Conservation (phyloP, 2,888 invertebrate species). For the Leptarthrus brevirostris region DNA sequence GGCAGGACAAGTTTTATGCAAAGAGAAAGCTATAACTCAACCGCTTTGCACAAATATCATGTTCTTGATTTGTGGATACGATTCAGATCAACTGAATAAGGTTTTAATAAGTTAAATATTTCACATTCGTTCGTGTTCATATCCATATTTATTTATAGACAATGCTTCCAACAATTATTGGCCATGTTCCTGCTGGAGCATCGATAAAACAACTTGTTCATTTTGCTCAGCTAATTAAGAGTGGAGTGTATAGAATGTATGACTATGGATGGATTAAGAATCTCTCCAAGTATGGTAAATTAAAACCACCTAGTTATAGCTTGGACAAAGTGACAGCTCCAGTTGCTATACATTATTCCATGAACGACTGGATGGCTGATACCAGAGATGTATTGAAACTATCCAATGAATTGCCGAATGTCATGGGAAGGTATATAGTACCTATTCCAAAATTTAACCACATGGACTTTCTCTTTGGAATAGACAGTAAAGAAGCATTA, state of each 20-base stretch:
- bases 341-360: conserved; percentile 67
- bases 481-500: not conserved
- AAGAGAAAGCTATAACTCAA: conserved; percentile 68
- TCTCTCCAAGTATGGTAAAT: conserved; percentile 65
- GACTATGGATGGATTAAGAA: conserved; percentile 68
- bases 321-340: conserved; percentile 65
- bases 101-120: conserved; percentile 65
- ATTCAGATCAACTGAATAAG: conserved; percentile 71
- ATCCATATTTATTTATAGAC: conserved; percentile 59
- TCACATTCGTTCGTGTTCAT: not conserved
- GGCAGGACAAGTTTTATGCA: conserved; percentile 68
- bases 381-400: conserved; percentile 66
- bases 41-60: conserved; percentile 72
- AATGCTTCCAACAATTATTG: conserved; percentile 71
- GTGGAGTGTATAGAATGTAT: conserved; percentile 63
- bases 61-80: conserved; percentile 73
- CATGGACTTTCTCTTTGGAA: conserved; percentile 67
- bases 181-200: conserved; percentile 71
- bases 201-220: conserved; percentile 69
- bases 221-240: conserved; percentile 66
- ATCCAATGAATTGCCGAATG: conserved; percentile 65
- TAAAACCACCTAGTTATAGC: conserved; percentile 67
- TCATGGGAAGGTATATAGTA: conserved; percentile 65
- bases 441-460: conserved; percentile 69
- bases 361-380: conserved; percentile 70